Evolutionary conservation across 2,888 invertebrate genomes (phyloP), one percentile per base, ranked within the genome.

Genomic region (Maniola hyperantus): DNA sequence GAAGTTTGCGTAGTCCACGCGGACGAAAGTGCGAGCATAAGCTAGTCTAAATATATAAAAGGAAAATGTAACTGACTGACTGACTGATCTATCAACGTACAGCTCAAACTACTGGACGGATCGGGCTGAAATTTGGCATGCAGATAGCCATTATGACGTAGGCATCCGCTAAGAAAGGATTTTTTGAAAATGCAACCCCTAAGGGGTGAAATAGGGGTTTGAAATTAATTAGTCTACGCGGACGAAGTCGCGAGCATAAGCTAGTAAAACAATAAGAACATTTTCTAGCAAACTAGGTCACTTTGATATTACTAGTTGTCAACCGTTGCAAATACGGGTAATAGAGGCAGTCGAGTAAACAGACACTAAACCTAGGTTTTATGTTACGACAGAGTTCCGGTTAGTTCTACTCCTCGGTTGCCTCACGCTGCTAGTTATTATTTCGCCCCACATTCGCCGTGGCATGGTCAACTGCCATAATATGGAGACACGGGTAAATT

Each of bases 401-500:
- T 42, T n/a, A 11, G 51, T 20, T 26, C 62, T 62, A 44, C 53
- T 26, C 44, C 42, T 53, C 11, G 39, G 59, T 59, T 59, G 46
- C 59, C 15, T 59, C 59, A 26, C n/a, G 62, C 5, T 36, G 48
- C 39, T 53, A 44, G 62, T 62, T 62, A 54, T 62, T 62, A 62
- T 54, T 62, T 54, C 36, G 53, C 53, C 62, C 62, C 20, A 62
- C 62, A 62, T 62, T 62, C 62, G 33, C 44, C 36, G 34, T 55
- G 48, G 62, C 67, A 66, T 65, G 63, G 64, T 63, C 65, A 59
- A 53, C 65, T 44, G 58, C 58, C 63, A 60, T 69, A 64, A 60
- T 69, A 64, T 65, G 64, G 67, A 62, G 66, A 72, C 59, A 55
- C 55, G 61, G 58, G 66, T 64, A 65, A 61, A 68, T 65, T 60